These are phyloP conservation scores for Watersipora subatra DNA, from an alignment of 1,140 invertebrate genomes.

Conservation along the genomic window DNA sequence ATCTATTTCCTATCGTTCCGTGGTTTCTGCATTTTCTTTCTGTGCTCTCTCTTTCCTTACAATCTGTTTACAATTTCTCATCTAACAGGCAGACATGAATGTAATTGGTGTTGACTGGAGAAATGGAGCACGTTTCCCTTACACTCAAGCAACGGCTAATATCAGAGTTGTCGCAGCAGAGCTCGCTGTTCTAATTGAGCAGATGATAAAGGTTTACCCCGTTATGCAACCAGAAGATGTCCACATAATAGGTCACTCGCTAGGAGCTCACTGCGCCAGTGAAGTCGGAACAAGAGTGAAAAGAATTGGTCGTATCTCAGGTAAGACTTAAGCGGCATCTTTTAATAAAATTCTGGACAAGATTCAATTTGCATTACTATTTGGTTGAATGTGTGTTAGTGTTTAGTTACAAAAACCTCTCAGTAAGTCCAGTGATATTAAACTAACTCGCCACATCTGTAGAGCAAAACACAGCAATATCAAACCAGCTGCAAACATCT, in stretches of 20 bases:
- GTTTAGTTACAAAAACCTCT: no score
- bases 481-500: no score
- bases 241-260: constrained; percentile 33
- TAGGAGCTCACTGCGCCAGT: constrained; percentile 31
- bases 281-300: constrained; percentile 21
- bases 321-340: constrained; percentile 18
- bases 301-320: constrained; percentile 63
- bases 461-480: no score
- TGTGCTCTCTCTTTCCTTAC: no score
- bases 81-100: constrained; percentile 64
- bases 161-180: constrained; percentile 80
- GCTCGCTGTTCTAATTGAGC: constrained; percentile 56
- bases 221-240: constrained; percentile 13
- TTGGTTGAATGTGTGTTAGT: no score
- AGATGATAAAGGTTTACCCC: not conserved
- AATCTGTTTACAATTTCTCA: no score
- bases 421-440: no score
- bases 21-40: no score
- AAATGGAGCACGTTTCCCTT: constrained; percentile 74
- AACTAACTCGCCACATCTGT: no score
- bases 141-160: constrained; percentile 81
- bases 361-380: no score
- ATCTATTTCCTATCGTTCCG: no score
- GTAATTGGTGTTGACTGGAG: constrained; percentile 90
- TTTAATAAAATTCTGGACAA: no score